phyloP scores from a whole-genome alignment of 2,113 vertebrate species.

The Sciurus niger region DNA sequence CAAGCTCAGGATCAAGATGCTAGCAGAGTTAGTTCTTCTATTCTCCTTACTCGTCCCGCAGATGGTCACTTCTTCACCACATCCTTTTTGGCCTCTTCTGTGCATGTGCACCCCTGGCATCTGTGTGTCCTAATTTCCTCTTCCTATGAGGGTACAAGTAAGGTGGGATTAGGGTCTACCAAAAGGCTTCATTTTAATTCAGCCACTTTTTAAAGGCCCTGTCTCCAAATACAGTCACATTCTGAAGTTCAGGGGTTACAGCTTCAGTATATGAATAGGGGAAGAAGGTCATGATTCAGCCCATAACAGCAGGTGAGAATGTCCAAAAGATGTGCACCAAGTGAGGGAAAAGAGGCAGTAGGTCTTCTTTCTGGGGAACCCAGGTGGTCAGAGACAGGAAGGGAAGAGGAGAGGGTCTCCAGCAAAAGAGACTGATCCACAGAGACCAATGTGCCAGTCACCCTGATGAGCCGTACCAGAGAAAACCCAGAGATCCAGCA shows the following conservation, averaged over 20 bases:
- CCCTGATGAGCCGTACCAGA: background rate
- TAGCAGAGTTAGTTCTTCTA: background rate
- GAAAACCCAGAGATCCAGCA: background rate
- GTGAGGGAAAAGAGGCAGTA: accelerated
- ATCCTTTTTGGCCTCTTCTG: background rate
- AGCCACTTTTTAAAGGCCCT: background rate
- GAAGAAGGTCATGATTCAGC: background rate
- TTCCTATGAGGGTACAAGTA: background rate
- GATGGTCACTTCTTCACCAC: accelerated
- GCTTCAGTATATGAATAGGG: no score
- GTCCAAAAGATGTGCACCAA: accelerated
- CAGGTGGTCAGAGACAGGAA: background rate
- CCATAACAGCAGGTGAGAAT: background rate
- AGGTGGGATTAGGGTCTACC: background rate
- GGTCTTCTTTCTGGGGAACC: no score
- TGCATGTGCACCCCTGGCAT: background rate
- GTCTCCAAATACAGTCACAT: background rate
- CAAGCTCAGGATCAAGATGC: background rate
- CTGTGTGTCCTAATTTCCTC: background rate
- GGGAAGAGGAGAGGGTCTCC: background rate
- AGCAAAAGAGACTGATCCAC: background rate
- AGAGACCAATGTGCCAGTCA: background rate
- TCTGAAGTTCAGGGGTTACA: background rate
- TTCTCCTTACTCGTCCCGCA: background rate
- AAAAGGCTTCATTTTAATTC: background rate